Evolutionary conservation across 2,113 vertebrate species (phyloP).

Genomic region (Salminus brasiliensis): DNA sequence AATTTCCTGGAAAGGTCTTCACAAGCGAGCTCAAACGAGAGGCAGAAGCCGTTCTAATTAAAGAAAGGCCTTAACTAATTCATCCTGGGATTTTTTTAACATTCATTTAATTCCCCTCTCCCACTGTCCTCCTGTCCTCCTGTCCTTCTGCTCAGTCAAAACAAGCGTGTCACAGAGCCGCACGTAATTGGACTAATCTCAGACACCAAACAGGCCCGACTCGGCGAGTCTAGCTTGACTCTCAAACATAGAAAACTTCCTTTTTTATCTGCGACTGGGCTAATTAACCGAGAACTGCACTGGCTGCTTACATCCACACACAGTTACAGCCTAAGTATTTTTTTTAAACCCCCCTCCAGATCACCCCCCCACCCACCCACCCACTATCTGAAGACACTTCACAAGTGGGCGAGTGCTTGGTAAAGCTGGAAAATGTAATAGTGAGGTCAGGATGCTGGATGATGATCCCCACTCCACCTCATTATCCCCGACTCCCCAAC

Average conservation of each 20-base stretch:
- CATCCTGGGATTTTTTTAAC: conserved; percentile 63
- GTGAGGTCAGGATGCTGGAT: too few species aligned
- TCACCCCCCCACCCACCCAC: too few species aligned
- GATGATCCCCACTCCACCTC: too few species aligned
- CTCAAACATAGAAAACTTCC: neutral
- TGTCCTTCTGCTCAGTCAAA: conserved; percentile 67
- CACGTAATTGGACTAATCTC: conserved; percentile 11
- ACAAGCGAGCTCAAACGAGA: conserved; percentile 60
- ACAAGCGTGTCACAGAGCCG: conserved; percentile 59
- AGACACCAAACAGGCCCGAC: neutral
- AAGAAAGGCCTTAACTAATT: conserved; percentile 61
- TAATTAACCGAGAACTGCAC: neutral
- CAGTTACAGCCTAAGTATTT: neutral
- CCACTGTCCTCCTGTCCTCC: too few species aligned
- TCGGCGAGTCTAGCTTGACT: neutral
- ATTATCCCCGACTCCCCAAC: too few species aligned
- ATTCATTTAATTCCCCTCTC: conserved; percentile 68
- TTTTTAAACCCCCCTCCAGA: neutral
- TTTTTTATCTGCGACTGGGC: neutral
- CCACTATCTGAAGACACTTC: too few species aligned
- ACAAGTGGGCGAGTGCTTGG: too few species aligned
- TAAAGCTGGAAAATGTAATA: too few species aligned
- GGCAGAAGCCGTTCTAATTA: conserved; percentile 66
- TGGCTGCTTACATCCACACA: neutral
- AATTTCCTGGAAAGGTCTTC: conserved; percentile 58